phyloP scores from a whole-genome alignment of 2,113 vertebrate species.

The Myanophis thanlyinensis region DNA sequence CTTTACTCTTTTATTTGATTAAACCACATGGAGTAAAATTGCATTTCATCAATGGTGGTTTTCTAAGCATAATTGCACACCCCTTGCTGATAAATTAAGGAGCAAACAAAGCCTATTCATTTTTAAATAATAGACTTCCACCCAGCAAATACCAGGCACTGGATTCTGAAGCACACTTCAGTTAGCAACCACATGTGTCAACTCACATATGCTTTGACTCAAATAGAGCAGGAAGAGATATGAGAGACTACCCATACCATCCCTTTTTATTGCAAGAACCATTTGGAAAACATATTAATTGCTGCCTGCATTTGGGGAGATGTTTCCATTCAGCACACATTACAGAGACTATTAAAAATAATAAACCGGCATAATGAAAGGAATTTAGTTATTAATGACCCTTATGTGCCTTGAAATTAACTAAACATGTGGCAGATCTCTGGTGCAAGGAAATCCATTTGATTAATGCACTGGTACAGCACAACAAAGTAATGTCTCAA shows the following conservation, averaged over 20 bases:
- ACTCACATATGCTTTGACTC: constrained; percentile 31
- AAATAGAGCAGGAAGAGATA: constrained; percentile 28
- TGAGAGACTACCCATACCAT: not conserved
- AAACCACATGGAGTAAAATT: constrained; percentile 50
- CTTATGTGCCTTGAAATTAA: constrained; percentile 27
- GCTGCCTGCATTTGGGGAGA: not conserved
- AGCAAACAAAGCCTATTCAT: constrained; percentile 50
- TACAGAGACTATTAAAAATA: constrained; percentile 25
- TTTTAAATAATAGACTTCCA: constrained; percentile 47
- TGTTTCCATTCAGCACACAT: constrained; percentile 14
- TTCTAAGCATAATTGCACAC: constrained; percentile 47
- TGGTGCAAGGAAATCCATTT: not conserved
- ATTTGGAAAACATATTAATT: constrained; percentile 33
- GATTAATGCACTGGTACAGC: not conserved
- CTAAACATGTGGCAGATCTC: constrained; percentile 7
- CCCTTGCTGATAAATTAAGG: constrained; percentile 59
- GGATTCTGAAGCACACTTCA: constrained; percentile 43
- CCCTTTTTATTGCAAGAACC: constrained; percentile 1
- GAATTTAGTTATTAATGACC: constrained; percentile 26
- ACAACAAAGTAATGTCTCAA: not conserved
- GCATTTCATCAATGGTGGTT: constrained; percentile 51
- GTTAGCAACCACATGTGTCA: constrained; percentile 31
- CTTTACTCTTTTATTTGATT: constrained; percentile 26
- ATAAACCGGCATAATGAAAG: constrained; percentile 34
- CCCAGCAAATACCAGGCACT: constrained; percentile 52